phyloP scores from a whole-genome alignment of 2,888 invertebrate species.

The Limnephilus rhombicus region DNA sequence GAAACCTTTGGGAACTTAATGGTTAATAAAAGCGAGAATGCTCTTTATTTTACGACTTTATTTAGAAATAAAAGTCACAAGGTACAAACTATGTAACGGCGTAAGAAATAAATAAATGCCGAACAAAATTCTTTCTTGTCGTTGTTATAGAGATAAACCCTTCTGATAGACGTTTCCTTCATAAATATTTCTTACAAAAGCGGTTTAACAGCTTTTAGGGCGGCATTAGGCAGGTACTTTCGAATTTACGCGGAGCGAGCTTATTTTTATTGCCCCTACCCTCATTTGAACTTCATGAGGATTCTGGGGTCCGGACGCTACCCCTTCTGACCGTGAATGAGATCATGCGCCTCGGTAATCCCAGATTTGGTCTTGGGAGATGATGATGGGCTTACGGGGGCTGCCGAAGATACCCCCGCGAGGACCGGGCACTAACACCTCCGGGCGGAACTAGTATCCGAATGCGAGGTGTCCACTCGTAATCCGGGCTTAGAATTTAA shows the following conservation, averaged over 20 bases:
- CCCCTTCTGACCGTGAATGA: slow-evolving; percentile 65
- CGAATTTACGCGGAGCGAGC: slow-evolving; percentile 56
- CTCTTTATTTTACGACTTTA: background rate
- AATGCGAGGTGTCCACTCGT: slow-evolving; percentile 62
- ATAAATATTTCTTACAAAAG: slow-evolving; percentile 61
- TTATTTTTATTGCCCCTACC: slow-evolving; percentile 65
- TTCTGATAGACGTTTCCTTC: slow-evolving; percentile 51
- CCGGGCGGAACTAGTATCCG: slow-evolving; percentile 40
- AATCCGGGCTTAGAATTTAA: slow-evolving; percentile 64
- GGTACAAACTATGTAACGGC: background rate
- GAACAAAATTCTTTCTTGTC: slow-evolving; percentile 28
- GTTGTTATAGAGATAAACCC: slow-evolving; percentile 52
- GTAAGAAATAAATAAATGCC: slow-evolving; percentile 39
- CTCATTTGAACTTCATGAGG: slow-evolving; percentile 65
- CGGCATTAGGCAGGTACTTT: slow-evolving; percentile 60
- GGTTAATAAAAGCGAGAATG: background rate
- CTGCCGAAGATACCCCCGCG: slow-evolving; percentile 38
- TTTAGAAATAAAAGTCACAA: slow-evolving; percentile 2
- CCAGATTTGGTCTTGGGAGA: slow-evolving; percentile 61
- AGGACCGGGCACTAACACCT: slow-evolving; percentile 48
- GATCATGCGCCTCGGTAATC: slow-evolving; percentile 63
- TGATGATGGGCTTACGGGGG: slow-evolving; percentile 65
- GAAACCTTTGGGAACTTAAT: background rate
- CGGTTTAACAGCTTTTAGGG: slow-evolving; percentile 63
- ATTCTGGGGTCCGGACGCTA: slow-evolving; percentile 51